Conservation (phyloP, 2,113 vertebrate genomes). For the Cathartes aura region DNA sequence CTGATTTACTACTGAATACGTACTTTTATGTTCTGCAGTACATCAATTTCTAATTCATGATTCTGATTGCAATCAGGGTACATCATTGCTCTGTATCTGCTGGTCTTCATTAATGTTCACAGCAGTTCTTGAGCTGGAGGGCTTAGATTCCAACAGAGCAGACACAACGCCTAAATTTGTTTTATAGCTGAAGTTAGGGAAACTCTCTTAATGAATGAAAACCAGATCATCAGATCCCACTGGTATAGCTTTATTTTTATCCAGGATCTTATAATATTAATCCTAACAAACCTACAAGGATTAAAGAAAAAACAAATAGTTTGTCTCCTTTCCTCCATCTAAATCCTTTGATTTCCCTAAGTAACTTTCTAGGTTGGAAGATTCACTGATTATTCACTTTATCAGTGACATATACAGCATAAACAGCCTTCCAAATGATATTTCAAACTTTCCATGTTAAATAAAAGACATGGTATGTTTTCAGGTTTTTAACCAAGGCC, state of each 20-base stretch:
- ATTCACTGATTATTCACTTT: not conserved
- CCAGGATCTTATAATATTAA: not conserved
- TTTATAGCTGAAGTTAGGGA: not conserved
- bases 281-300: not conserved
- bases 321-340: not conserved
- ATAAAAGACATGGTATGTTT: not conserved
- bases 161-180: not conserved
- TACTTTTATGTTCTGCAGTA: constrained; percentile 10
- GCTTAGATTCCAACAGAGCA: not conserved
- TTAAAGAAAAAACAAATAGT: not conserved
- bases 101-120: constrained; percentile 18
- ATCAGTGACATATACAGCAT: not conserved
- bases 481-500: not conserved
- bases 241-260: not conserved
- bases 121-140: not conserved
- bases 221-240: not conserved
- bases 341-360: not conserved
- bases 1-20: not conserved
- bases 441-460: not conserved
- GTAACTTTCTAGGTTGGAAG: not conserved
- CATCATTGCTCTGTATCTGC: not conserved
- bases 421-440: not conserved
- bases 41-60: constrained; percentile 22
- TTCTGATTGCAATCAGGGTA: constrained; percentile 66
- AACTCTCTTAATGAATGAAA: not conserved